Evolutionary conservation across 2,888 invertebrate species (phyloP), one percentile per base, ranked within the genome.

Genomic region (Scelioninae gen. 1): DNA sequence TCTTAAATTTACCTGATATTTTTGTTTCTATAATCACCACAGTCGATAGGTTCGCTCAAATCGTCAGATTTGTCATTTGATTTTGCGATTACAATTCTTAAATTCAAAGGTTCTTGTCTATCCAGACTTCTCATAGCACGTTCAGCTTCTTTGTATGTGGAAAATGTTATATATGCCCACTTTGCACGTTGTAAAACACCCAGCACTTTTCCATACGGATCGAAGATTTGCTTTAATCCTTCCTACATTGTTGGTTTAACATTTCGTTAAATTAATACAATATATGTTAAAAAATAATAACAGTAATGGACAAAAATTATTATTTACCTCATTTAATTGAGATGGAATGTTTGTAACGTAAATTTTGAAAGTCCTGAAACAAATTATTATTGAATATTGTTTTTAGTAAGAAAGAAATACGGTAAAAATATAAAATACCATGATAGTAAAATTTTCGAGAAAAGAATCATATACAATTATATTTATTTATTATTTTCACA

Each of bases 101-200:
- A 92, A 65, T 34, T 79, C 56, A 92, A 69, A 9, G 92, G 91
- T n/a, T 81, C 66, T 6, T 71, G 71, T 29, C 86, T 55, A 34
- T 91, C 53, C 10, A 92, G 83, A n/a, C 85, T 77, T 16, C 85
- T 84, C 7, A 91, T 88, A 0, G 91, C 90, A 7, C 29, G 13
- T 81, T 92, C 90, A 1, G 91, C 92, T 80, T 91, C 90, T 32
- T 65, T 81, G 49, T 58, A 81, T 0, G 81, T 56, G 2, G 45
- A 9, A 38, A 43, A 84, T 10, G 40, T 74, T 8, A 84, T 40
- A 15, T 56, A 82, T 11, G 79, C 79, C 72, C 78, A 84, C 0
- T 51, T 11, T 0, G n/a, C 23, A 0, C 69, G 77, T 9, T 71
- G 58, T 11, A 84, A 29, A n/a, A 84, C 34, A 16, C 45, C 45